Evolutionary conservation across 2,113 vertebrate species (phyloP), one percentile per base, ranked within the genome.

Genomic region (Proteles cristata): DNA sequence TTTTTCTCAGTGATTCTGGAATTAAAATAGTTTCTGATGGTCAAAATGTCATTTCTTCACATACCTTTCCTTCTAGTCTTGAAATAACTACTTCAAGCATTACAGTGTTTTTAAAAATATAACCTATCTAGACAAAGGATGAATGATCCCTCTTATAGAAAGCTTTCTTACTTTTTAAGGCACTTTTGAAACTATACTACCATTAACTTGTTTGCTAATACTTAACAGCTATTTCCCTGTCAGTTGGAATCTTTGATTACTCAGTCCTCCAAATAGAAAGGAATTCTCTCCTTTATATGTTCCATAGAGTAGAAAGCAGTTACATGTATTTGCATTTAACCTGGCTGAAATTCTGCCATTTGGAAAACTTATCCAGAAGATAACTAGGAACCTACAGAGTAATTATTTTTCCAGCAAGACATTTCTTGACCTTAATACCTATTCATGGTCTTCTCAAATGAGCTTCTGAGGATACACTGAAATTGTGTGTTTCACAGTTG

Each of bases 151-250:
- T 88, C 31, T 82, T 69, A 50, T 28, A 50, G 66, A 97, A 87
- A 94, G 33, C 45, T 91, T 93, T 90, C 48, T 23, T 95, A 0
- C 66, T 83, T 21, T 87, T 90, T 92, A 93, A 97, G 23, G 58
- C 53, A 74, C 35, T 95, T 93, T 87, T 77, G 80, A 97, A 96
- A 94, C 90, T 77, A 95, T 96, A 23, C 25, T 84, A 81, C 55
- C 90, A 84, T 88, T 77, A 80, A 7, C n/a, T 96, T 85, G 76
- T 61, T 66, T 90, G 87, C 87, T 95, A 45, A 68, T 77, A 76
- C 65, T 76, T 90, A 94, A 96, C 77, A 94, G 21, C 45, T 66
- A 19, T 93, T 97, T 95, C 90, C 45, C 76, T 88, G 16, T 93
- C 68, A 83, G 15, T 93, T 94, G 48, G 25, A 96, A 81, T 88